Conservation (phyloP, 2,113 vertebrate species). For the Candoia aspera region DNA sequence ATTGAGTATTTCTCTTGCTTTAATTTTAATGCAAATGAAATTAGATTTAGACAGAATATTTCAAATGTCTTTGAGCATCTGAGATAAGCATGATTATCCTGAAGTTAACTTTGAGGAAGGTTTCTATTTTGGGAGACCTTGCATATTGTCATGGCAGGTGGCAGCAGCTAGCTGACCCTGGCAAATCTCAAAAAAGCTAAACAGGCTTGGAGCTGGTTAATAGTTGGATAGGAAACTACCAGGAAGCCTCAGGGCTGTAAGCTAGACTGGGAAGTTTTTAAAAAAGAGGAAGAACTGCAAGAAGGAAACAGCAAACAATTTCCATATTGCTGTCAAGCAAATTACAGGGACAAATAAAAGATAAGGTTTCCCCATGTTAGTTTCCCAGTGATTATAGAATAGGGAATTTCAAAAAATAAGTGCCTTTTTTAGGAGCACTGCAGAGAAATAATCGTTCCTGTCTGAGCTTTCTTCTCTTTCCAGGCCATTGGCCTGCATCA, state of each 20-base stretch:
- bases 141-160: background rate
- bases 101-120: background rate
- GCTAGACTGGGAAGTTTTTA: background rate
- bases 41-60: background rate
- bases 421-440: conserved; percentile 3
- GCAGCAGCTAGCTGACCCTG: background rate
- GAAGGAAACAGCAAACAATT: background rate
- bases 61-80: background rate
- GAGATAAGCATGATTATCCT: background rate
- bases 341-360: conserved; percentile 23
- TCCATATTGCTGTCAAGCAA: background rate
- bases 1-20: background rate
- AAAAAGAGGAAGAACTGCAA: background rate
- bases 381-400: background rate
- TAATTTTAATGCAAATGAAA: background rate
- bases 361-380: background rate
- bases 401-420: background rate
- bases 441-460: background rate
- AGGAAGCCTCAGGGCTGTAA: background rate
- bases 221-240: background rate
- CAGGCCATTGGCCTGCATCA: conserved; percentile 39
- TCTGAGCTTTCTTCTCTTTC: conserved; percentile 18
- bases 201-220: background rate
- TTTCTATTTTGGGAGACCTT: background rate
- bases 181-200: background rate